phyloP scores from a whole-genome alignment of 2,113 vertebrate species.

The Campylorhamphus procurvoides region DNA sequence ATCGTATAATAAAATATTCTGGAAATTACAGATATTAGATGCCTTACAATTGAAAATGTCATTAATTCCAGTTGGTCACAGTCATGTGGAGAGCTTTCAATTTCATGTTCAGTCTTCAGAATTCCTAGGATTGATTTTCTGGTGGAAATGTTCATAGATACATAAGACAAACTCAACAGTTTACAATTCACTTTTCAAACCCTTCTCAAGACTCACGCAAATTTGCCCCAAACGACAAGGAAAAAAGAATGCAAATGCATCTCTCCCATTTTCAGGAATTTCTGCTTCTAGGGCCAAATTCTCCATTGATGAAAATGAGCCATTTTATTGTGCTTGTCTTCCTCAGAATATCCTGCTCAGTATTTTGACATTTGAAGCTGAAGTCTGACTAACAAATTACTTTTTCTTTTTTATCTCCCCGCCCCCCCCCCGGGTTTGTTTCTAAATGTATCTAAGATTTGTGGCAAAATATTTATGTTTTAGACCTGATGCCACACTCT shows the following conservation, averaged over 20 bases:
- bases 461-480: background rate
- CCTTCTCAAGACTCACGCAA: background rate
- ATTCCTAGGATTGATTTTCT: background rate
- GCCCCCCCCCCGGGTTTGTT: background rate
- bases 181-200: background rate
- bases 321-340: background rate
- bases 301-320: background rate
- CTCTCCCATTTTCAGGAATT: background rate
- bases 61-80: background rate
- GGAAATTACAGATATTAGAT: background rate
- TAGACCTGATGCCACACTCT: background rate
- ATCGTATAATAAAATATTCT: background rate
- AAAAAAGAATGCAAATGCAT: constrained; percentile 14
- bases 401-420: background rate
- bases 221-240: background rate
- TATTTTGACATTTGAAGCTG: background rate
- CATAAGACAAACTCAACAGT: background rate
- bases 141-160: background rate
- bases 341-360: background rate
- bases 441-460: background rate
- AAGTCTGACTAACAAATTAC: background rate
- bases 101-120: background rate
- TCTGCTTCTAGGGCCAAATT: background rate
- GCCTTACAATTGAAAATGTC: background rate
- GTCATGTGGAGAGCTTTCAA: background rate